These are phyloP conservation scores for Polietes domitor DNA, from an alignment of 2,888 invertebrate genomes.

Conservation along the genomic window DNA sequence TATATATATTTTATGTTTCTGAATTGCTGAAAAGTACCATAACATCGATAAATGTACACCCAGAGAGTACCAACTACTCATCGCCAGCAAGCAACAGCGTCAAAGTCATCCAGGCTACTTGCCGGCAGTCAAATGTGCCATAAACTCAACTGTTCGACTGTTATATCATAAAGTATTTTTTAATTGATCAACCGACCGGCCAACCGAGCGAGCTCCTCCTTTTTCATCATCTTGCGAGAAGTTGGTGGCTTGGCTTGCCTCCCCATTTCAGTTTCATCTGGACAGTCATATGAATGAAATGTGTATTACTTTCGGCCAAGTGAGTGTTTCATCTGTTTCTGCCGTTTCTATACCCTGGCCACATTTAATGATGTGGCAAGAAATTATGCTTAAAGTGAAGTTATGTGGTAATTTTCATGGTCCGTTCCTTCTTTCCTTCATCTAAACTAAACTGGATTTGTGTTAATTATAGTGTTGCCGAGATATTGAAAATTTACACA, in stretches of 20 bases:
- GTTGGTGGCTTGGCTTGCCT: not conserved
- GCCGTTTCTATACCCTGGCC: constrained; percentile 10
- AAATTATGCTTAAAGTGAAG: constrained; percentile 54
- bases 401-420: constrained; percentile 40
- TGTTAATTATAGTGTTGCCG: constrained; percentile 62
- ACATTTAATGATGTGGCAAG: constrained; percentile 56
- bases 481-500: constrained; percentile 64
- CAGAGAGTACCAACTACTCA: not conserved
- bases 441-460: constrained; percentile 54
- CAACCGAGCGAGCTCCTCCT: constrained; percentile 9
- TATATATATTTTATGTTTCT: not conserved
- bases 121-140: not conserved
- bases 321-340: constrained; percentile 2
- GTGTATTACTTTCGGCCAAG: not conserved
- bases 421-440: not conserved
- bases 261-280: not conserved
- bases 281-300: not conserved
- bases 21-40: not conserved
- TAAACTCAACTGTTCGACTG: not conserved
- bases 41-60: constrained; percentile 8
- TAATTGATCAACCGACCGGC: constrained; percentile 64
- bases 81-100: not conserved
- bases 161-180: constrained; percentile 67
- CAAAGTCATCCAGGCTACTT: not conserved
- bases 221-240: not conserved